These are phyloP conservation scores for Acrocephalus arundinaceus DNA, from an alignment of 2,113 vertebrate species.

Conservation along the genomic window DNA sequence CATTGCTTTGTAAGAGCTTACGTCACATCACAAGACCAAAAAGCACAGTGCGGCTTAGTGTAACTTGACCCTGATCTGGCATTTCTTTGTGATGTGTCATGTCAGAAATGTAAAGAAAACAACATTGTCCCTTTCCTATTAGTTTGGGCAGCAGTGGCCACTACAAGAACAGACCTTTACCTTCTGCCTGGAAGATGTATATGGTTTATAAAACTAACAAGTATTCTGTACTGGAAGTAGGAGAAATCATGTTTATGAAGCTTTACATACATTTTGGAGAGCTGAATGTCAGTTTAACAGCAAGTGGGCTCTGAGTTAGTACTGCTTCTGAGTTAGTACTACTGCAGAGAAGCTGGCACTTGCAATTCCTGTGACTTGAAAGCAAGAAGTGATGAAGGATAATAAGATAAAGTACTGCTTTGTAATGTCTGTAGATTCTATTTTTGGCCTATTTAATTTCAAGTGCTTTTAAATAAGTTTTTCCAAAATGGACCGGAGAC, in stretches of 20 bases:
- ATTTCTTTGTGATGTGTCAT: conserved; percentile 50
- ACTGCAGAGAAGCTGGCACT: background rate
- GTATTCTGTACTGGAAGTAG: background rate
- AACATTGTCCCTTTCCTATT: background rate
- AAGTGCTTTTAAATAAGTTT: background rate
- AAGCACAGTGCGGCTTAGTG: conserved; percentile 30
- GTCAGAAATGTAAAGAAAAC: conserved; percentile 52
- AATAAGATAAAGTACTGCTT: background rate
- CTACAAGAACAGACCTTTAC: background rate
- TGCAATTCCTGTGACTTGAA: background rate
- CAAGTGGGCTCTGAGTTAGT: background rate
- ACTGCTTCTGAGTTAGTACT: background rate
- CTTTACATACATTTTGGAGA: background rate
- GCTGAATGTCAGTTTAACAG: background rate
- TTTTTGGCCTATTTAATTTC: background rate
- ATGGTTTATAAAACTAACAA: background rate
- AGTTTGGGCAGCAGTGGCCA: background rate
- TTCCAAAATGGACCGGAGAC: background rate
- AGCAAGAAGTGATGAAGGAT: background rate
- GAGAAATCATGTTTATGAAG: background rate
- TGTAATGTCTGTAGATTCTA: background rate
- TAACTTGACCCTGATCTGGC: conserved; percentile 18
- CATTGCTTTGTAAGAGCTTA: conserved; percentile 31
- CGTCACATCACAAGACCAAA: conserved; percentile 53
- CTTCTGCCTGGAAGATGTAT: background rate